These are phyloP conservation scores for Falco novaeseelandiae DNA, from an alignment of 2,797 vertebrate genomes.

Conservation along the genomic window DNA sequence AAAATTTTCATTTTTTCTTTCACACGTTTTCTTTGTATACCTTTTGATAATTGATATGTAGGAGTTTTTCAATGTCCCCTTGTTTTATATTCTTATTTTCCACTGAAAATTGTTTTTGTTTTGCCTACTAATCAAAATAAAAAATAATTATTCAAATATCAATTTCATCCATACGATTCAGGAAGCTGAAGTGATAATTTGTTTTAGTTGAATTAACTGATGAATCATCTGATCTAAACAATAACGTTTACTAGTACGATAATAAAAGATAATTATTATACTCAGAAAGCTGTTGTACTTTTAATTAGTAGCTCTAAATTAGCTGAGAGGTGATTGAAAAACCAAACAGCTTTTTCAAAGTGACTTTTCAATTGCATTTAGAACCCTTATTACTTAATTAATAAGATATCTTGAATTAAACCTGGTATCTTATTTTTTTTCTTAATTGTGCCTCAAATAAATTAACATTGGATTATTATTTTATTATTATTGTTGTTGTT, in stretches of 20 bases:
- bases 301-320: conserved; percentile 58
- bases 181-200: conserved; percentile 23
- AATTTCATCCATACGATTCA: not conserved
- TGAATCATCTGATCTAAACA: conserved; percentile 42
- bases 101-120: not conserved
- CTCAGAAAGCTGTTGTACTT: conserved; percentile 23
- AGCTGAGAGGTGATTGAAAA: conserved; percentile 10
- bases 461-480: not conserved
- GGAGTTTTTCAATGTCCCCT: not conserved
- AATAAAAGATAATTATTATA: conserved; percentile 32
- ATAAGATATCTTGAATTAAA: not conserved
- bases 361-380: not conserved
- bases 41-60: not conserved
- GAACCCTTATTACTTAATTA: not conserved
- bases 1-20: not conserved
- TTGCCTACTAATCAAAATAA: not conserved
- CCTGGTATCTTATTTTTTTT: not conserved
- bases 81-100: not conserved
- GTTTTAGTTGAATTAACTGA: conserved; percentile 54
- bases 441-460: not conserved
- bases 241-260: conserved; percentile 5
- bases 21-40: not conserved
- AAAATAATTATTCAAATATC: not conserved
- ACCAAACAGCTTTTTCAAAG: not conserved
- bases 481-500: not conserved